Conservation (phyloP, 1,140 invertebrate species). For the Drosophila biarmipes region DNA sequence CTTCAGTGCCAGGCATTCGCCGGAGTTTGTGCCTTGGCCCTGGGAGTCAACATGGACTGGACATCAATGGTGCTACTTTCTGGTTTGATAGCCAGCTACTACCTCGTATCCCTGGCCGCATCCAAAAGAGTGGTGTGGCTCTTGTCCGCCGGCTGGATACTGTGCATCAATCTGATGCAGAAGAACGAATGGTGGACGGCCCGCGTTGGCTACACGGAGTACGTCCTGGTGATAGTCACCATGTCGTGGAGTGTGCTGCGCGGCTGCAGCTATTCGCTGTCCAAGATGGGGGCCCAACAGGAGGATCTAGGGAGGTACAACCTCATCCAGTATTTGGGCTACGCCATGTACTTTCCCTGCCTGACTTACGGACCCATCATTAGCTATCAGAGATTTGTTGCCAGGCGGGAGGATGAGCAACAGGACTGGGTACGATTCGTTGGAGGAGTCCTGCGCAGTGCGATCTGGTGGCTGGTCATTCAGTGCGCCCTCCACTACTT, state of each 20-base stretch:
- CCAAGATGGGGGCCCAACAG: not conserved
- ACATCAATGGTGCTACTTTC: conserved; percentile 43
- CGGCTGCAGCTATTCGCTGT: conserved; percentile 64
- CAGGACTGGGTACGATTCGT: conserved; percentile 50
- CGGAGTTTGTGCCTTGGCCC: conserved; percentile 41
- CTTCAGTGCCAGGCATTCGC: conserved; percentile 35
- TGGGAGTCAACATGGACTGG: conserved; percentile 51
- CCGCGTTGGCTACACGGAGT: conserved; percentile 64
- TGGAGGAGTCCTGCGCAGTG: conserved; percentile 87
- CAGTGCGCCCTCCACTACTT: conserved; percentile 91
- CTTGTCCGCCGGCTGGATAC: conserved; percentile 58
- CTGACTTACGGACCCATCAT: conserved; percentile 92
- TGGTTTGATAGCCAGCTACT: conserved; percentile 56
- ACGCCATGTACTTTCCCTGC: conserved; percentile 92
- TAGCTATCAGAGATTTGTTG: conserved; percentile 86
- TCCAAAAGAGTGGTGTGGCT: conserved; percentile 63
- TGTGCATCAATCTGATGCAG: conserved; percentile 68
- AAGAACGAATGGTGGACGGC: conserved; percentile 57
- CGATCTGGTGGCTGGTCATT: conserved; percentile 89
- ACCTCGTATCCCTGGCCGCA: conserved; percentile 23
- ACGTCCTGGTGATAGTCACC: conserved; percentile 62
- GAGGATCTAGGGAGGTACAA: conserved; percentile 2
- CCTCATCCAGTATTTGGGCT: conserved; percentile 86
- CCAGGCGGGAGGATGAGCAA: conserved; percentile 87
- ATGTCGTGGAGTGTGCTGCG: conserved; percentile 74